Conservation (phyloP, 2,797 vertebrate species). For the Heteromormyrus szaboi region DNA sequence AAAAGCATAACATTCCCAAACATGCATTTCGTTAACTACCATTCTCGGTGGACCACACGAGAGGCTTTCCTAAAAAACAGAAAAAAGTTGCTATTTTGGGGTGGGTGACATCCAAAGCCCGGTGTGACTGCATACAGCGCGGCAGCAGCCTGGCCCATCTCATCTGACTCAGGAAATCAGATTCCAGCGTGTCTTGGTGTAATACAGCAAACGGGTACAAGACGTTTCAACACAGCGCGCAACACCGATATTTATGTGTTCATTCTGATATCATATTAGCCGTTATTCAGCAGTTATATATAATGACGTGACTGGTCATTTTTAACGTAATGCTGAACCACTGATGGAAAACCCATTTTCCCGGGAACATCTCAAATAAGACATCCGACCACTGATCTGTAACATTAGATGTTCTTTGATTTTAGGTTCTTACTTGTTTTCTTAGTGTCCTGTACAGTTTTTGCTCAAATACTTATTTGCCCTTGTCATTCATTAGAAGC, state of each 20-base stretch:
- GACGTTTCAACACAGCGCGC: not conserved
- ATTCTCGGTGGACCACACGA: not conserved
- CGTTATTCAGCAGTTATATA: not conserved
- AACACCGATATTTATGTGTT: not conserved
- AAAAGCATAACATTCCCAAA: not conserved
- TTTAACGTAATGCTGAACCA: not conserved
- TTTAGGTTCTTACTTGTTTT: not conserved
- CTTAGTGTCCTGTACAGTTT: not conserved
- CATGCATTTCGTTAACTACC: not conserved
- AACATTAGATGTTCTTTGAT: not conserved
- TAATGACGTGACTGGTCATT: not conserved
- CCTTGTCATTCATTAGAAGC: not conserved
- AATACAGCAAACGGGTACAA: not conserved
- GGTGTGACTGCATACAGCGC: not conserved
- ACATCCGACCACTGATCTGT: not conserved
- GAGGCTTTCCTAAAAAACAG: not conserved
- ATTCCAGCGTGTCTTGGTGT: not conserved
- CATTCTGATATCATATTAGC: not conserved
- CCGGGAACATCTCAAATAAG: not conserved
- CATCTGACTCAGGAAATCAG: not conserved
- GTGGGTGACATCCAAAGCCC: not conserved
- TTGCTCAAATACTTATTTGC: not conserved
- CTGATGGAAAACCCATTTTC: not conserved
- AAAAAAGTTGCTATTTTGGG: not conserved
- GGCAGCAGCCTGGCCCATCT: not conserved